Percentiles rank a stretch among this genome's conserved stretches.
These are phyloP conservation scores for Lates calcarifer DNA, from an alignment of 2,113 vertebrate genomes.

Conservation along the genomic window DNA sequence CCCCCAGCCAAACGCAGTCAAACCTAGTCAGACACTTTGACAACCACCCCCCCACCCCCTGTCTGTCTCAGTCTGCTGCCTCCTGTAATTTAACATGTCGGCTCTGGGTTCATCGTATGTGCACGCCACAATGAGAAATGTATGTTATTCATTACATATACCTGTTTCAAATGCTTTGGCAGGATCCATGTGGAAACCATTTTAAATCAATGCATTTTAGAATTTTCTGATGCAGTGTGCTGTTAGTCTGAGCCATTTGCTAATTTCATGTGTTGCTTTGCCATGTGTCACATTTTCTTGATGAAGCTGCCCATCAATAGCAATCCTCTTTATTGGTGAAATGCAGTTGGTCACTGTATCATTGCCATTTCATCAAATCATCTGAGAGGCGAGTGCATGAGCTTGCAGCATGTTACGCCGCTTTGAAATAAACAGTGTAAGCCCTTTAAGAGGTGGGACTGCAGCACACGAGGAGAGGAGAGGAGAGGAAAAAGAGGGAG, in stretches of 20 bases:
- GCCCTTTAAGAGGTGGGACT: constrained; percentile 81
- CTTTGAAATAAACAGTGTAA: constrained; percentile 73
- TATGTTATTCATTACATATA: constrained; percentile 18
- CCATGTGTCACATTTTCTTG: constrained; percentile 42
- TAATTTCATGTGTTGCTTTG: constrained; percentile 29
- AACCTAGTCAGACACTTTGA: constrained; percentile 78
- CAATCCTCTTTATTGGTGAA: constrained; percentile 54
- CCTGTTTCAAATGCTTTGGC: constrained; percentile 4
- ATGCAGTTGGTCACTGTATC: constrained; percentile 41
- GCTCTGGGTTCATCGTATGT: constrained; percentile 64
- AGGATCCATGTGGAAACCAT: not conserved
- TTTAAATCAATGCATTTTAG: constrained; percentile 18
- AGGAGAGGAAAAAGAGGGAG: constrained; percentile 60
- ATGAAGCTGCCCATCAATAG: constrained; percentile 41
- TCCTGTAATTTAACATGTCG: constrained; percentile 81
- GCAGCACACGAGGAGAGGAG: constrained; percentile 63
- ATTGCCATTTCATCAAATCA: constrained; percentile 67
- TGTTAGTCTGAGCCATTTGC: constrained; percentile 20
- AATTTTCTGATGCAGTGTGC: not conserved
- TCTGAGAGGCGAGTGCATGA: constrained; percentile 28
- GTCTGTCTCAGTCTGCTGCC: constrained; percentile 82
- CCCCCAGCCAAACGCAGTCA: constrained; percentile 69
- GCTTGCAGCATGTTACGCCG: constrained; percentile 40
- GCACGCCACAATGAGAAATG: constrained; percentile 45
- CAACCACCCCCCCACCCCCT: constrained; percentile 48